Base-by-base conservation (phyloP, 2,888 invertebrate genomes). In the Pollenia angustigena region DNA sequence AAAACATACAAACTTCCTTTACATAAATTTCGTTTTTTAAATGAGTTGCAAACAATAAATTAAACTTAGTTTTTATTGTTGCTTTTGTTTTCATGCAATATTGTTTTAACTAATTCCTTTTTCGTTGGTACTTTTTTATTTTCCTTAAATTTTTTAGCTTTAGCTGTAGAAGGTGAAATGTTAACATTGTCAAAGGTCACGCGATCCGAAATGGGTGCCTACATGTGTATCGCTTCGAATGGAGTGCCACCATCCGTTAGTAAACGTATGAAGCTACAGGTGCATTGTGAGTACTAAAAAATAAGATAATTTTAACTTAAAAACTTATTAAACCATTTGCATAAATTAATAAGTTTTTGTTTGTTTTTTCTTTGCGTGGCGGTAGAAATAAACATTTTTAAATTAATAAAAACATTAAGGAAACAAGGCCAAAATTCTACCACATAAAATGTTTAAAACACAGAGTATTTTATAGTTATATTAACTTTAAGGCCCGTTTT, bases 261-360 rank as follows among this genome's bases (percentile, higher is more conserved):
- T 95, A 97, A 97, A 94, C 95, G 97, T 92, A 96, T 97, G 95
- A 97, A 97, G 96, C 95, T 97, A 86, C 97, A 97, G 94, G 97
- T 97, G 89, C 97, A 97, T 94, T 97, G 97, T 97, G 94, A 97
- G 97, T 97, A 94, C 88, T 64, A 72, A 54, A 60, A 46, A 14
- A 69, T n/a, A 44, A 68, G 0, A 46, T 10, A 58, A 16, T 2
- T 4, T 40, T 16, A 32, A 12, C 42, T 42, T 9, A 44, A n/a
- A 52, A 6, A 52, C 6, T 44, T 32, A 32, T 32, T 50, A 58
- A 60, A 56, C 32, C 10, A 64, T 54, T 56, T 81, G 52, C 46
- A 75, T 75, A 23, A 44, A 75, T 75, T 58, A 74, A 42, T 16
- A 23, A 58, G 8, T 54, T 64, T 71, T 52, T 50, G 23, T 58